Evolutionary conservation across 1,140 invertebrate genomes (phyloP).

Genomic region (Colletes latitarsis): DNA sequence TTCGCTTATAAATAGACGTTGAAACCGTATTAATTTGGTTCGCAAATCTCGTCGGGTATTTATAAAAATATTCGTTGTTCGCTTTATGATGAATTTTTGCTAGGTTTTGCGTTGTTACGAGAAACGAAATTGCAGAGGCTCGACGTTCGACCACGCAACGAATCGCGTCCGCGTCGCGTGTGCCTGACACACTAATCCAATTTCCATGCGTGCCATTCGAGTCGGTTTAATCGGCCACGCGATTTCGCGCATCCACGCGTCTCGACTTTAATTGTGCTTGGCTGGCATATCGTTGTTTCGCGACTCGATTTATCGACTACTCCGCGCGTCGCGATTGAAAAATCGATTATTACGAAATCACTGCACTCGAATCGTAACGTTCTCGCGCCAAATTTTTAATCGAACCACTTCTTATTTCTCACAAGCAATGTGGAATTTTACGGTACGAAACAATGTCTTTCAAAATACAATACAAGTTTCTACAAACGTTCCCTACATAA

Average conservation of each 20-base stretch:
- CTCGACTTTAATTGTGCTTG: background rate
- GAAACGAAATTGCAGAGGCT: constrained; percentile 36
- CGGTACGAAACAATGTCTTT: no score
- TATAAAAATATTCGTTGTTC: no score
- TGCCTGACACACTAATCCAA: constrained; percentile 68
- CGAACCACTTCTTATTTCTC: no score
- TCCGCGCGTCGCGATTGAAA: background rate
- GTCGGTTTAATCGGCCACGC: constrained; percentile 25
- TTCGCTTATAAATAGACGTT: no score
- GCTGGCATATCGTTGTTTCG: background rate
- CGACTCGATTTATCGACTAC: background rate
- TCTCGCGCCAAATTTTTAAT: no score
- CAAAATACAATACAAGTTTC: no score
- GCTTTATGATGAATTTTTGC: no score
- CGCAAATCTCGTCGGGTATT: no score
- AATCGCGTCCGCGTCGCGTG: constrained; percentile 17
- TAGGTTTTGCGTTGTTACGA: constrained; percentile 13
- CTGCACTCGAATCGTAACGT: background rate
- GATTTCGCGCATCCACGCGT: constrained; percentile 30
- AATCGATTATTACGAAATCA: background rate
- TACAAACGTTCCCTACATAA: no score
- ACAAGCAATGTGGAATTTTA: no score
- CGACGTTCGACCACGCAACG: background rate
- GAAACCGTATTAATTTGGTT: no score
- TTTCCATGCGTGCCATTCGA: constrained; percentile 55